Conservation (phyloP, 1,140 invertebrate species). For the Doryteuthis pealeii region DNA sequence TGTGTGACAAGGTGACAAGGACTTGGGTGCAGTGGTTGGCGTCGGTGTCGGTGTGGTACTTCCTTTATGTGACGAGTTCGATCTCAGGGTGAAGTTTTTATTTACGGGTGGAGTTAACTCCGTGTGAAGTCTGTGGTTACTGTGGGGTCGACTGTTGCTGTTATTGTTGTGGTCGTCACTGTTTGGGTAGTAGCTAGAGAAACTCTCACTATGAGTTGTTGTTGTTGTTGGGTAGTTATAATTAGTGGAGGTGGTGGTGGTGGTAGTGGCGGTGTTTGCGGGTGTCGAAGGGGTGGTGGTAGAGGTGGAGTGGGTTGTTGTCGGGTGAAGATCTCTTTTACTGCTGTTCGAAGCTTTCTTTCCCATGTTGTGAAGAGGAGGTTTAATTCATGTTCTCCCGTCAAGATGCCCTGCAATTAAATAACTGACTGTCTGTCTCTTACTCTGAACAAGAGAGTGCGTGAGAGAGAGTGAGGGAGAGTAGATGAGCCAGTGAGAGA, state of each 20-base stretch:
- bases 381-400: background rate
- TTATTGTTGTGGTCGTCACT: background rate
- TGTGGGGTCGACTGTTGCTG: background rate
- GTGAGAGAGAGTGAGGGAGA: background rate
- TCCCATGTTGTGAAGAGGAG: background rate
- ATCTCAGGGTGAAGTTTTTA: no score
- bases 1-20: no score
- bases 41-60: no score
- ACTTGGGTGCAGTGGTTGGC: no score
- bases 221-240: background rate
- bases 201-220: background rate
- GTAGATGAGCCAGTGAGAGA: background rate
- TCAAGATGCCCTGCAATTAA: background rate
- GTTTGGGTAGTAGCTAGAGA: background rate
- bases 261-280: background rate
- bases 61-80: no score
- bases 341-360: constrained; percentile 3
- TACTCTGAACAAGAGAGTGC: no score
- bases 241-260: background rate
- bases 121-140: background rate
- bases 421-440: background rate
- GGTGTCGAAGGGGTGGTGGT: background rate
- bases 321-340: background rate
- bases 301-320: background rate
- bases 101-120: no score